Evolutionary conservation across 2,888 invertebrate genomes (phyloP), one percentile per base, ranked within the genome.

Genomic region (Acleris sparsana): DNA sequence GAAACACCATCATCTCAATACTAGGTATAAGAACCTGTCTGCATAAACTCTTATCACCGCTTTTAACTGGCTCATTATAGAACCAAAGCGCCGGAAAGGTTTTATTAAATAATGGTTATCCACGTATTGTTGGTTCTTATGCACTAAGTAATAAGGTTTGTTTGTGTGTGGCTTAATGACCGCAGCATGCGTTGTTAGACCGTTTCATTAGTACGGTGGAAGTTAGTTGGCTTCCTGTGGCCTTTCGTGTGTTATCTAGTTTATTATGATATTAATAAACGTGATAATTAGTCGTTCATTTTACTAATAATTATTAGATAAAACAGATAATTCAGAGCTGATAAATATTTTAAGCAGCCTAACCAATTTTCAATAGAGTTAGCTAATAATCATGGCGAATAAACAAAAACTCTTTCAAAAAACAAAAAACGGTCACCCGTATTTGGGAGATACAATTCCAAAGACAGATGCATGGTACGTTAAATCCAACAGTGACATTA

Each of bases 161-260:
- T 53, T 29, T 33, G 25, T 51, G 18, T 39, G 17, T 25, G 39
- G n/a, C 33, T 22, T 51, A 53, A 53, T 53, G 46, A 11, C 57
- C 44, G 18, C 25, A 18, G 44, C 13, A 5, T 22, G 39, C 20
- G 9, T 29, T 7, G 9, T 13, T 52, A 48, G 46, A 29, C 29
- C 29, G 53, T 7, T 46, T 33, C 25, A 49, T 58, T 39, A 49
- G 48, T 18, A 22, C 5, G 48, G 33, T 22, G 33, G 52, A 53
- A 46, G 44, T 63, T 48, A 59, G 58, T 53, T 53, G 63, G 58
- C 63, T 64, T 64, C 63, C 58, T 53, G 59, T 53, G 33, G 55
- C 39, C 53, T 13, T 63, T 63, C 18, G 18, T 51, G 9, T 13
- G 56, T 49, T 20, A 44, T 51, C 16, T 57, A 39, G 57, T 25